These are phyloP conservation scores for Hypanus sabinus DNA, from an alignment of 2,113 vertebrate species.

Conservation along the genomic window DNA sequence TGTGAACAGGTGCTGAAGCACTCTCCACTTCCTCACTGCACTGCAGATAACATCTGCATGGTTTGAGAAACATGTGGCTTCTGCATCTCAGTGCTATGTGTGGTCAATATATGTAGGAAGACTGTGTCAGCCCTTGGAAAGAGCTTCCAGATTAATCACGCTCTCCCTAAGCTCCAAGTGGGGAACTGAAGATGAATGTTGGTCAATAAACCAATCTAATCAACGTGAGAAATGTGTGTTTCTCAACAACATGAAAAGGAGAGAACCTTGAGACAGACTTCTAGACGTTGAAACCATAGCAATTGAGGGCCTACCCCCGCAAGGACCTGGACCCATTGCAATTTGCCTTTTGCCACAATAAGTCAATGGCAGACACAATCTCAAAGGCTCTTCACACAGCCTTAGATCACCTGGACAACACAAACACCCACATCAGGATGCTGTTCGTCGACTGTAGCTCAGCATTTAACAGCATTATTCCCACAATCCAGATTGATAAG, in stretches of 20 bases:
- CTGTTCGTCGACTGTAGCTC: too few species aligned
- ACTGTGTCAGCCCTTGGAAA: not conserved
- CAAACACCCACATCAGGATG: too few species aligned
- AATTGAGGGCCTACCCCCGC: not conserved
- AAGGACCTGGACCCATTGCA: too few species aligned
- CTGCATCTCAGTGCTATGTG: not conserved
- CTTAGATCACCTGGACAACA: too few species aligned
- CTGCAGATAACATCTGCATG: not conserved
- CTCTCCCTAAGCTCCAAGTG: not conserved
- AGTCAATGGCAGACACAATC: too few species aligned
- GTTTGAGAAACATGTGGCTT: not conserved
- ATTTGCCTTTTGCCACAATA: too few species aligned
- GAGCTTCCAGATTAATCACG: not conserved
- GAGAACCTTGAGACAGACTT: not conserved
- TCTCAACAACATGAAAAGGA: too few species aligned
- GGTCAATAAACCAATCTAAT: not conserved
- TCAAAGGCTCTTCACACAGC: too few species aligned
- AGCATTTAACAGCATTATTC: too few species aligned
- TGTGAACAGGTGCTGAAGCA: not conserved
- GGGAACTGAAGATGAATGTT: not conserved
- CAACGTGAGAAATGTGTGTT: not conserved
- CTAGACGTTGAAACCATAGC: not conserved
- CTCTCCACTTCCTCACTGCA: not conserved
- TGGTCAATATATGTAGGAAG: too few species aligned
- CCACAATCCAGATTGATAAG: too few species aligned